phyloP scores from a whole-genome alignment of 2,888 invertebrate species.

The Steinernema carpocapsae region DNA sequence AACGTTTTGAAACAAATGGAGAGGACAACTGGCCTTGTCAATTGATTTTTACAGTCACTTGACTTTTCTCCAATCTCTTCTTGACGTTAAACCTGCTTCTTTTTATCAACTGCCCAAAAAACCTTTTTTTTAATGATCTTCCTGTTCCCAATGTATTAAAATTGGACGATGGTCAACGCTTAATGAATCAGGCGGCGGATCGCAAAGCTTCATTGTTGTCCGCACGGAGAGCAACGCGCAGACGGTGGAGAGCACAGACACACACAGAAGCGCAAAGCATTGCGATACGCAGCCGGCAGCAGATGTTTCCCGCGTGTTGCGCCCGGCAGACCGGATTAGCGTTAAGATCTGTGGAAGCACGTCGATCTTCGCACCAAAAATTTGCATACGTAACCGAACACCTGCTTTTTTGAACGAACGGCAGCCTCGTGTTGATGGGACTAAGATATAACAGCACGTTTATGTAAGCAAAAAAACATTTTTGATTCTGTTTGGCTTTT shows the following conservation, averaged over 20 bases:
- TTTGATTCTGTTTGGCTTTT: no score
- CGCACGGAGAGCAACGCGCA: background rate
- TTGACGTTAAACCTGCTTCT: background rate
- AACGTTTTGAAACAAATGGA: constrained; percentile 33
- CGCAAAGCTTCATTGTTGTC: no score
- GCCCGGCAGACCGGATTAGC: constrained; percentile 23
- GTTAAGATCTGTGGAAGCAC: background rate
- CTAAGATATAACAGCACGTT: no score
- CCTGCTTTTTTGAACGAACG: background rate
- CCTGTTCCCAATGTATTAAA: background rate
- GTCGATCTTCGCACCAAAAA: background rate
- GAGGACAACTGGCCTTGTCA: constrained; percentile 18
- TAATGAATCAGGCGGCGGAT: constrained; percentile 13
- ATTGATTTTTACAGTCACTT: constrained; percentile 30
- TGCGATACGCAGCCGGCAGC: constrained; percentile 32
- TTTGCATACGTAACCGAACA: constrained; percentile 34
- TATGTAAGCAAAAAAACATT: no score
- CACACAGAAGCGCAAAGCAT: constrained; percentile 5
- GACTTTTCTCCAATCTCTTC: background rate
- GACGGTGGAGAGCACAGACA: background rate
- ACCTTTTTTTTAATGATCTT: background rate
- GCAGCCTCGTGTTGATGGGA: no score
- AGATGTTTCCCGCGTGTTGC: constrained; percentile 31
- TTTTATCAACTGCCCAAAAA: no score
- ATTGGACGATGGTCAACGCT: background rate